Evolutionary conservation across 2,113 vertebrate species (phyloP), one percentile per base, ranked within the genome.

Genomic region (Gyps fulvus): DNA sequence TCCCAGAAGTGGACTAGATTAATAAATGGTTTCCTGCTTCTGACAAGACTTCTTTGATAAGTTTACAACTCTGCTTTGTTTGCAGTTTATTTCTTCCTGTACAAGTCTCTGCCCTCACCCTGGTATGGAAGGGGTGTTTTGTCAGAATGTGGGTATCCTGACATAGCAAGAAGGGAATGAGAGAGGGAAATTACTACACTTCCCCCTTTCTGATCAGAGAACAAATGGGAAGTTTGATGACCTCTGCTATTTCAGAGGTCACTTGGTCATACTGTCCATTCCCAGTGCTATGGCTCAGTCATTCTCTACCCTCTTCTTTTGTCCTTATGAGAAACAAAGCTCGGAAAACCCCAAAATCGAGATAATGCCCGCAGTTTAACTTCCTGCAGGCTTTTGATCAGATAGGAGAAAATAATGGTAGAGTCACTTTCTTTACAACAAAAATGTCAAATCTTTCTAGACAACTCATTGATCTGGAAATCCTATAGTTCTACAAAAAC

Each of bases 81-180:
- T 89, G 87, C 62, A 54, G 61, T 31, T 91, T 83, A 91, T 95
- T 95, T 95, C 83, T 93, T 91, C 95, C 93, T 72, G 70, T 62
- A 38, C 61, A 38, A 93, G 66, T 16, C 62, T 81, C 63, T 95
- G 77, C 17, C 83, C 58, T 62, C 77, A 54, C n/a, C 77, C 89
- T 50, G n/a, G 34, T 21, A 6, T 58, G 81, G 62, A 74, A 5
- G 62, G 9, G 22, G 16, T 27, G 62, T 32, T 82, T 76, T 59
- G 81, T 29, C 29, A 3, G 22, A 7, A 17, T 25, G 54, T 47
- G 84, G 45, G 73, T 52, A 54, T 70, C 70, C 89, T 95, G 78
- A 92, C 58, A 25, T 5, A 78, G 49, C 2, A 3, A 42, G 89
- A 63, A 42, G 62, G 54, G 57, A 93, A 43, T 8, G 45, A 61